phyloP scores from a whole-genome alignment of 2,113 vertebrate species.

The Sinocyclocheilus anophthalmus region DNA sequence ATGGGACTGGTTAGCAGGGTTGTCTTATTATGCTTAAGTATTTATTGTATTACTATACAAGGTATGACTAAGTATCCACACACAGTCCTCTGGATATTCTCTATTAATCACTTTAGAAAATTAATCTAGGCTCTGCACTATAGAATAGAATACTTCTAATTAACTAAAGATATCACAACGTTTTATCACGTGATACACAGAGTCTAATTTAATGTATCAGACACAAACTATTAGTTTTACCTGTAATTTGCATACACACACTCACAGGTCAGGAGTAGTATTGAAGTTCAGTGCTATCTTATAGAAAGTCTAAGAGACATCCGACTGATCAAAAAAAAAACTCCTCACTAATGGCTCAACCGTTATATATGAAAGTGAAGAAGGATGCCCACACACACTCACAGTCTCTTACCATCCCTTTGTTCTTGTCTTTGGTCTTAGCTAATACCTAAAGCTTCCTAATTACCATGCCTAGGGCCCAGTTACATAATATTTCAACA shows the following conservation, averaged over 20 bases:
- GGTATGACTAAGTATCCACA: background rate
- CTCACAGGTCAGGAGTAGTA: background rate
- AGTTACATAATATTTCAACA: constrained; percentile 30
- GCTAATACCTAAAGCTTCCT: constrained; percentile 46
- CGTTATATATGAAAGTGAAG: background rate
- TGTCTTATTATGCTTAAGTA: too few relatives aligned
- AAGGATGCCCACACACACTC: constrained; percentile 28
- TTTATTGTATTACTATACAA: background rate
- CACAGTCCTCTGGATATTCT: background rate
- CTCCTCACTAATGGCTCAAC: background rate
- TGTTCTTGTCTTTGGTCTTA: constrained; percentile 65
- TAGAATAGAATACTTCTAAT: background rate
- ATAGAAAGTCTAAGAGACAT: background rate
- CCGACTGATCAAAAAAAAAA: background rate
- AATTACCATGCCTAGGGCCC: constrained; percentile 51
- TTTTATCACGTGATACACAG: background rate
- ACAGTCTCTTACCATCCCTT: background rate
- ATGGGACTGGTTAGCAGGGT: background rate
- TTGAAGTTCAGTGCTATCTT: background rate
- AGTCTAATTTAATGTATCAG: background rate
- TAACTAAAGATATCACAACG: background rate
- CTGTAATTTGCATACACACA: background rate
- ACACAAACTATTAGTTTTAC: background rate
- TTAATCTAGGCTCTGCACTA: background rate
- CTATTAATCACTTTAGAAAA: background rate